Evolutionary conservation across 2,113 vertebrate genomes (phyloP).

Genomic region (Vulpes lagopus): DNA sequence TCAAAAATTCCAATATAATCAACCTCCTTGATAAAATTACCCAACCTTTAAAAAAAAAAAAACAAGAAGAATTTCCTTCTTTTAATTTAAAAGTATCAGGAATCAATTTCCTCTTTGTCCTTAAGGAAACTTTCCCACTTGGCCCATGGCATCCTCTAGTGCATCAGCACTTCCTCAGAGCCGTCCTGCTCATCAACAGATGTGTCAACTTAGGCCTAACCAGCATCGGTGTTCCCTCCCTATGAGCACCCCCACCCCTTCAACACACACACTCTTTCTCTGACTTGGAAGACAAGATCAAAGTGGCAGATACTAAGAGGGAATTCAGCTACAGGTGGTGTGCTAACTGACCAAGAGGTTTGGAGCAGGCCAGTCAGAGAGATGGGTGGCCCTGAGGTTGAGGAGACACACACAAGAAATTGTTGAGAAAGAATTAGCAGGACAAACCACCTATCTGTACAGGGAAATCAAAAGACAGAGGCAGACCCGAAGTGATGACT

Average conservation of each 20-base stretch:
- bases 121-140: slow-evolving; percentile 34
- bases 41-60: slow-evolving; percentile 28
- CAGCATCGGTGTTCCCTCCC: neutral
- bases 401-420: neutral
- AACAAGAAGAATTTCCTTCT: slow-evolving; percentile 51
- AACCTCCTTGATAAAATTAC: slow-evolving; percentile 70
- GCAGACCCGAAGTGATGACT: neutral
- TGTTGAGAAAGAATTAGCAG: neutral
- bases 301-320: neutral
- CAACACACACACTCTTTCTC: neutral
- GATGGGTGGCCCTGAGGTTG: neutral
- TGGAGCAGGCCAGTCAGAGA: neutral
- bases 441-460: neutral
- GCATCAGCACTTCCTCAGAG: neutral
- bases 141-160: neutral
- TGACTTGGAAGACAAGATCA: neutral
- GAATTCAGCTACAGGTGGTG: neutral
- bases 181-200: neutral
- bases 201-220: neutral
- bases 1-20: slow-evolving; percentile 67
- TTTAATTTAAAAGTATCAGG: slow-evolving; percentile 54
- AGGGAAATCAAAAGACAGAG: neutral
- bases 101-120: slow-evolving; percentile 72
- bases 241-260: no score
- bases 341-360: neutral